Evolutionary conservation across 2,113 vertebrate species (phyloP).

Genomic region (Anhinga rufa): DNA sequence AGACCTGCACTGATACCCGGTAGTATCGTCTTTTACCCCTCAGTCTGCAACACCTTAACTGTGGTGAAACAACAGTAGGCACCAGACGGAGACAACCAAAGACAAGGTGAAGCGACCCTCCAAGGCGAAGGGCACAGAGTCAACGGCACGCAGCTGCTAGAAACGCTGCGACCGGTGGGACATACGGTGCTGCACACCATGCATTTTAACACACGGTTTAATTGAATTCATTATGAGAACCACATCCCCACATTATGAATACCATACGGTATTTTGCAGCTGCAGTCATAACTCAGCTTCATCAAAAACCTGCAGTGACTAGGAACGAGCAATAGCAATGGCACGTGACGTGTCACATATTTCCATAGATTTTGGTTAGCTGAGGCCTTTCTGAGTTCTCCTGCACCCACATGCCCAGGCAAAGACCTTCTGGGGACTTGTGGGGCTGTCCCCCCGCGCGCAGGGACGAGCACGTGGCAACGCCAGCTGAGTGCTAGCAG

Average conservation of each 20-base stretch:
- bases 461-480: background rate
- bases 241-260: background rate
- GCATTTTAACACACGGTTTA: background rate
- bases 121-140: background rate
- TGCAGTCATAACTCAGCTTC: background rate
- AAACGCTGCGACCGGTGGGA: background rate
- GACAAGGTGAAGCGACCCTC: background rate
- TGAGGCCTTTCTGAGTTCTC: background rate
- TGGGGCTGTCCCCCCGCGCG: rapidly evolving
- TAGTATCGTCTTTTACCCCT: background rate
- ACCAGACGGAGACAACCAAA: background rate
- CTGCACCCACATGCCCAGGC: background rate
- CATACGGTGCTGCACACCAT: background rate
- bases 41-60: background rate
- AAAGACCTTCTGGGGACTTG: background rate
- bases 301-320: background rate
- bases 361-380: background rate
- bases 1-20: rapidly evolving
- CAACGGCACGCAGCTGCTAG: background rate
- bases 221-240: conserved; percentile 33
- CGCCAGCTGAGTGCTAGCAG: background rate
- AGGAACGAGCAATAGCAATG: background rate
- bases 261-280: conserved; percentile 7
- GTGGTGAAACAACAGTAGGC: background rate
- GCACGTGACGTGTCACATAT: background rate